Evolutionary conservation across 2,797 vertebrate species (phyloP).

Genomic region (Chromis chromis): DNA sequence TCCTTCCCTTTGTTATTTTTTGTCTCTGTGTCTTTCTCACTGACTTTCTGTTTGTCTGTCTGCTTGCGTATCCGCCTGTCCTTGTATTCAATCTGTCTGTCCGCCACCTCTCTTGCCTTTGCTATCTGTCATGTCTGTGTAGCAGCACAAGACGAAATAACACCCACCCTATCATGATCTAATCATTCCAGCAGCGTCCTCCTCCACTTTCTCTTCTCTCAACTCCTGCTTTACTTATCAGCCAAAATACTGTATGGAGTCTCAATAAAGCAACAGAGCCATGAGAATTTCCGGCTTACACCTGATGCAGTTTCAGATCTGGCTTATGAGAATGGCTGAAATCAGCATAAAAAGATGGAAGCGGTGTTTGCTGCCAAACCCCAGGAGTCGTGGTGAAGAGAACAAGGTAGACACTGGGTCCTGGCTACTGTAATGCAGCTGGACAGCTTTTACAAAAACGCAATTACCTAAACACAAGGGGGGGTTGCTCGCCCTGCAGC

Average conservation of each 20-base stretch:
- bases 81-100: constrained; percentile 56
- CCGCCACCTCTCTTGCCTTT: constrained; percentile 31
- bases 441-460: constrained; percentile 78
- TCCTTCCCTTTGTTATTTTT: constrained; percentile 22
- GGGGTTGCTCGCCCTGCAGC: constrained; percentile 38
- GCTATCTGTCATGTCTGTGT: constrained; percentile 57
- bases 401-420: constrained; percentile 55
- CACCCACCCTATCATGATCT: constrained; percentile 54
- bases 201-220: constrained; percentile 12
- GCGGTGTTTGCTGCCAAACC: constrained; percentile 43
- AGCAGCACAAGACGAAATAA: constrained; percentile 54
- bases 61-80: constrained; percentile 40
- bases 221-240: constrained; percentile 11
- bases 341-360: constrained; percentile 29
- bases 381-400: constrained; percentile 55
- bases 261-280: constrained; percentile 25
- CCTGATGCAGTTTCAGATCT: constrained; percentile 36
- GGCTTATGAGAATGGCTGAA: constrained; percentile 28
- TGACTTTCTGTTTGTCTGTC: constrained; percentile 49
- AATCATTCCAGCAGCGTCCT: constrained; percentile 44
- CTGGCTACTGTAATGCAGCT: constrained; percentile 63
- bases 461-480: constrained; percentile 70
- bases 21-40: neutral
- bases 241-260: constrained; percentile 5
- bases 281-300: constrained; percentile 25